A percentile compares a stretch with the other conserved stretches of the same genome.
Evolutionary conservation across 1,140 invertebrate genomes (phyloP).

Genomic region (Drosophila watanabei): DNA sequence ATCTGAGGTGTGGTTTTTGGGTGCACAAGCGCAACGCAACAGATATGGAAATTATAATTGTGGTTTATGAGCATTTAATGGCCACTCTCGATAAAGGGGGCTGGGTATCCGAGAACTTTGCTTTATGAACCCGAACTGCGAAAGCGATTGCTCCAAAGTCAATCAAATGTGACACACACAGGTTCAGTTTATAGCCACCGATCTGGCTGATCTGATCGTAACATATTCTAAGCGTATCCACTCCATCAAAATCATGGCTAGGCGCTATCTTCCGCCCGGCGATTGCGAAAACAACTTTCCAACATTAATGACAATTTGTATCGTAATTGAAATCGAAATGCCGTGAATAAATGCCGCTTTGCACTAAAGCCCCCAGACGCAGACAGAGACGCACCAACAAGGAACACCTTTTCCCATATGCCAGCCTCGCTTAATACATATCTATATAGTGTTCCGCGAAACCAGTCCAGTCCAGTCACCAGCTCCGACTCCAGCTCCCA

Average conservation of each 20-base stretch:
- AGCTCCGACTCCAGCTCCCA: constrained; percentile 1
- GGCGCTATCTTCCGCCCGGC: constrained; percentile 28
- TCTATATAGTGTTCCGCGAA: constrained; percentile 36
- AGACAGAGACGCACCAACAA: constrained; percentile 66
- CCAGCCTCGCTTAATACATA: constrained; percentile 8
- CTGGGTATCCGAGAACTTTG: constrained; percentile 4
- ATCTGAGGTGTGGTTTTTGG: constrained; percentile 79
- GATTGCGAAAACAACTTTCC: constrained; percentile 81
- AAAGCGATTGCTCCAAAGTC: constrained; percentile 49
- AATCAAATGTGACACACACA: constrained; percentile 74
- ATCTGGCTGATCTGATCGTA: not conserved
- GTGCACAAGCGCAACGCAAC: constrained; percentile 60
- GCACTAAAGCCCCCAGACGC: constrained; percentile 66
- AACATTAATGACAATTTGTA: constrained; percentile 85
- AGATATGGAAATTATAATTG: constrained; percentile 78
- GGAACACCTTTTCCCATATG: constrained; percentile 69
- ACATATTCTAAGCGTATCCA: constrained; percentile 59
- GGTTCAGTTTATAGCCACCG: constrained; percentile 53
- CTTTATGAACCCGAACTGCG: constrained; percentile 67
- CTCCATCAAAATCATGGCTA: constrained; percentile 50
- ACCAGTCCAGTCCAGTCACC: constrained; percentile 61
- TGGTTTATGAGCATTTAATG: constrained; percentile 79
- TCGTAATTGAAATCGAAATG: constrained; percentile 84
- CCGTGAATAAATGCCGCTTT: constrained; percentile 84
- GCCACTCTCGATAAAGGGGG: constrained; percentile 6